Percentiles rank a stretch among this genome's conserved stretches.
Conservation (phyloP, 2,888 invertebrate species). For the Ceramica pisi region DNA sequence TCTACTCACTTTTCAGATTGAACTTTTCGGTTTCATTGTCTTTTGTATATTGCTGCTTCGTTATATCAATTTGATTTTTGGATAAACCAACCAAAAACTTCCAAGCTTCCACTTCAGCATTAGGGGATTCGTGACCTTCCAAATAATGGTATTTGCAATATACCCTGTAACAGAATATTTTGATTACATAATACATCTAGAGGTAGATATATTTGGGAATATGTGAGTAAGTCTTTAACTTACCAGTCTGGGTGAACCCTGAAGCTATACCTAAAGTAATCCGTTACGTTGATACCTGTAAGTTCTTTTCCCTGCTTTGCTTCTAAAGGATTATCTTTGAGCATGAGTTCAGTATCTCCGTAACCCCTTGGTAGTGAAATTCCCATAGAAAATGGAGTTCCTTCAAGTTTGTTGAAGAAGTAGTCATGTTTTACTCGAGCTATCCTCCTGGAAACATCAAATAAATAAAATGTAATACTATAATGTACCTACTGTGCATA, state of each 20-base stretch:
- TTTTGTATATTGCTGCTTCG: slow-evolving; percentile 83
- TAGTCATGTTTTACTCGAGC: slow-evolving; percentile 95
- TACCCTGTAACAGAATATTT: slow-evolving; percentile 90
- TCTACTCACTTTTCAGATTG: slow-evolving; percentile 77
- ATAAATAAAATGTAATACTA: not conserved
- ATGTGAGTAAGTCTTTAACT: slow-evolving; percentile 49
- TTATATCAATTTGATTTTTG: slow-evolving; percentile 84
- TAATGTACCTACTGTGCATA: not conserved
- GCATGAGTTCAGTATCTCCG: slow-evolving; percentile 94
- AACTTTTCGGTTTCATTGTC: slow-evolving; percentile 70
- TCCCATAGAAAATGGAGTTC: slow-evolving; percentile 96
- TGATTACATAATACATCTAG: not conserved
- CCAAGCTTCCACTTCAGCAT: slow-evolving; percentile 94
- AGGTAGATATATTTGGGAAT: not conserved
- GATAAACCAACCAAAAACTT: slow-evolving; percentile 94
- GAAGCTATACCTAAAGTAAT: slow-evolving; percentile 94
- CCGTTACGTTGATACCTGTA: slow-evolving; percentile 93
- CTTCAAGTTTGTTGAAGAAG: slow-evolving; percentile 95
- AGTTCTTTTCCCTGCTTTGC: slow-evolving; percentile 92
- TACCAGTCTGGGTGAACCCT: slow-evolving; percentile 96
- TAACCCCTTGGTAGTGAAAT: slow-evolving; percentile 95
- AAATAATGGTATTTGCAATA: slow-evolving; percentile 97
- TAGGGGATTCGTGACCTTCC: slow-evolving; percentile 93
- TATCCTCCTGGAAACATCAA: slow-evolving; percentile 89
- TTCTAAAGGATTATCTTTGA: slow-evolving; percentile 94